phyloP scores from a whole-genome alignment of 2,888 invertebrate genomes.

The Parnassius mnemosyne region DNA sequence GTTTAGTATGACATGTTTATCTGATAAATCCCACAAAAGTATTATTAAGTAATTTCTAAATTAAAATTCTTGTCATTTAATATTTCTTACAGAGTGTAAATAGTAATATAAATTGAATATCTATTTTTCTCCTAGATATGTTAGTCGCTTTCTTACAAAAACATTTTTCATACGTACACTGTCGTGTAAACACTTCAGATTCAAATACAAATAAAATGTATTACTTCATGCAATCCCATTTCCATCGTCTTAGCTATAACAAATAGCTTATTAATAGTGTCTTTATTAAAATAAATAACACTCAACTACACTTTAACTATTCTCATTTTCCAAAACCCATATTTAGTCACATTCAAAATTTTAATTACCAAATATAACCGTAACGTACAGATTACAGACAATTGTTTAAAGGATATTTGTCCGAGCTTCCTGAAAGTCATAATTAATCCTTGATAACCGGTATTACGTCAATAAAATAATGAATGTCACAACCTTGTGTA shows the following conservation, averaged over 20 bases:
- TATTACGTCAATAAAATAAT: conserved; percentile 25
- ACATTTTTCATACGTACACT: conserved; percentile 27
- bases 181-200: conserved; percentile 39
- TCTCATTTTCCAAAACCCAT: conserved; percentile 2
- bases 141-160: conserved; percentile 44
- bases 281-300: conserved; percentile 15
- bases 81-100: conserved; percentile 9
- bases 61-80: not conserved
- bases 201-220: conserved; percentile 45
- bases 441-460: conserved; percentile 1
- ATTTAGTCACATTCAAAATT: not conserved
- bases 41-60: not conserved
- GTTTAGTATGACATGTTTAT: conserved; percentile 2
- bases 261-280: conserved; percentile 29
- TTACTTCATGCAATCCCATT: conserved; percentile 46
- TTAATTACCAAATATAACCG: conserved; percentile 7
- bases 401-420: too few species aligned
- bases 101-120: conserved; percentile 21
- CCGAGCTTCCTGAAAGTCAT: conserved; percentile 4
- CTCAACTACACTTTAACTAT: conserved; percentile 8
- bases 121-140: conserved; percentile 31
- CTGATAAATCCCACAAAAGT: not conserved
- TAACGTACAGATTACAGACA: conserved; percentile 1
- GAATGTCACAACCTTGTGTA: conserved; percentile 21
- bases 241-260: conserved; percentile 26